These are phyloP conservation scores for Myanophis thanlyinensis DNA, from an alignment of 2,113 vertebrate species.

Conservation along the genomic window DNA sequence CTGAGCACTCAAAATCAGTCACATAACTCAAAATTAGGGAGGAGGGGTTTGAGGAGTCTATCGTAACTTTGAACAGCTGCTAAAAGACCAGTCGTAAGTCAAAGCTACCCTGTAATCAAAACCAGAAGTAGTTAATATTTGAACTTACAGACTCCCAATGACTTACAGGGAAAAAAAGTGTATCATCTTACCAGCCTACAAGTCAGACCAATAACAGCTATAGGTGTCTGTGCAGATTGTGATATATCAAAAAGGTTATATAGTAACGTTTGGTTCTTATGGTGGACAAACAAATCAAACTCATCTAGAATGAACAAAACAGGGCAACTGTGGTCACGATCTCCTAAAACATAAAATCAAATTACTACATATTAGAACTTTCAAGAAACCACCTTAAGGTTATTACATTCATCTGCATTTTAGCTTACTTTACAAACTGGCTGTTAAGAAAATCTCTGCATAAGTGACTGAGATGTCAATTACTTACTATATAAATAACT, in stretches of 20 bases:
- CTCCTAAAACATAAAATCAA: constrained; percentile 70
- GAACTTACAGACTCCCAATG: background rate
- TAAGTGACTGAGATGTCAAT: background rate
- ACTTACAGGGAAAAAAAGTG: background rate
- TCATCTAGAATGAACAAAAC: constrained; percentile 93
- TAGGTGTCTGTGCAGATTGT: constrained; percentile 91
- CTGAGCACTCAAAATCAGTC: background rate
- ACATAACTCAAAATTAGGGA: background rate
- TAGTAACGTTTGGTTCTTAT: constrained; percentile 95
- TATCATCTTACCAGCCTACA: constrained; percentile 85
- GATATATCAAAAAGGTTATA: constrained; percentile 96
- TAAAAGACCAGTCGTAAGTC: background rate
- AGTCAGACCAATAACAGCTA: constrained; percentile 90
- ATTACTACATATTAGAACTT: background rate
- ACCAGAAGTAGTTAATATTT: background rate
- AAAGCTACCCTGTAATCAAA: background rate
- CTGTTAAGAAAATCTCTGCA: background rate
- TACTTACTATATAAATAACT: background rate
- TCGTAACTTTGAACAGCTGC: background rate
- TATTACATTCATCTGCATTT: background rate
- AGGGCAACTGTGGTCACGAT: constrained; percentile 84
- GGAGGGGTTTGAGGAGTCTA: background rate
- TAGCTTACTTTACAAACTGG: background rate
- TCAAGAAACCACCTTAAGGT: background rate
- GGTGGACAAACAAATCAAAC: constrained; percentile 95